Evolutionary conservation across 1,140 invertebrate genomes (phyloP), one percentile per base, ranked within the genome.

Genomic region (Atta texana): DNA sequence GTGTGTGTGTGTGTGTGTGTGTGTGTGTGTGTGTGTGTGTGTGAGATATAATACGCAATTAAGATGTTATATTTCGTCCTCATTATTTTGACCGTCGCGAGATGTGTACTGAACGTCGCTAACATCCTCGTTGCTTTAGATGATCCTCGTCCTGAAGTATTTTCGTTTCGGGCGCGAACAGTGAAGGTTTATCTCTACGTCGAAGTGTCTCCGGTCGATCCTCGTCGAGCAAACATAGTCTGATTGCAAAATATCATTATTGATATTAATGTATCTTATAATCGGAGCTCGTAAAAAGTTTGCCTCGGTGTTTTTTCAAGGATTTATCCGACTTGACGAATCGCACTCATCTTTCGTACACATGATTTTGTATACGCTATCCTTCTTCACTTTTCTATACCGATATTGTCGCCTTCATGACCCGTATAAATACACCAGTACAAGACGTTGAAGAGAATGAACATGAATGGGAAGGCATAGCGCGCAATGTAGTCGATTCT

Each of bases 371-470:
- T 59, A 53, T 53, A 59, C 1, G 5, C 31, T 3, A 55, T 57
- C 16, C 39, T 18, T 57, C 49, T 53, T 92, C 90, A 93, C 34
- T 91, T 87, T 1, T 89, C 88, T 88, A 90, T 91, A 18, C 69
- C 87, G 8, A 57, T 59, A 18, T 87, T 55, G 6, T 95, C 96
- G 88, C 98, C 97, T 90, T 97, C 97, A 69, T 97, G 96, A 95
- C 98, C 97, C 85, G 98, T 96, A 94, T 98, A 98, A 74, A 97
- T 98, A 89, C 97, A 98, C 98, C 98, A 99, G 95, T 99, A 99
- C 93, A 98, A 97, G 92, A 99, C 95, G 95, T 99, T 99, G 96
- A 99, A 99, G 90, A 99, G 96, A 85, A 98, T 97, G 95, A 99
- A 99, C 86, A 98, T 97, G 90, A 99, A 96, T 34, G 98, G 98